phyloP scores from a whole-genome alignment of 1,140 invertebrate species.

The Brachionus asplanchnoidis region DNA sequence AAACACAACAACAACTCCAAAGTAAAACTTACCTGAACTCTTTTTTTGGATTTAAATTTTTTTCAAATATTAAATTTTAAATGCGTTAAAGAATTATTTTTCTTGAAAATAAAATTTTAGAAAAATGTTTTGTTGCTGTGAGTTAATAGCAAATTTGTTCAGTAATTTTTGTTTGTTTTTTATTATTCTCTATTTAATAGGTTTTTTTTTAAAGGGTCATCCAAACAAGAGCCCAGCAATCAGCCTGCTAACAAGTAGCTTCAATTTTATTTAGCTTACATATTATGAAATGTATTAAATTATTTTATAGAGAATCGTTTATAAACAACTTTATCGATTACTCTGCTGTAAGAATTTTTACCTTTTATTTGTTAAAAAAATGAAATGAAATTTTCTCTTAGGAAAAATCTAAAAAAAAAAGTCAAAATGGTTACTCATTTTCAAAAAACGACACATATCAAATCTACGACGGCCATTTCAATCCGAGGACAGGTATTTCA shows the following conservation, averaged over 20 bases:
- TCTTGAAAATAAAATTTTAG: not conserved
- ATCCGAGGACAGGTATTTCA: not conserved
- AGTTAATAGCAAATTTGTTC: not conserved
- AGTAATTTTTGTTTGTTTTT: not conserved
- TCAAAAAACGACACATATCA: not conserved
- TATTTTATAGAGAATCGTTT: not conserved
- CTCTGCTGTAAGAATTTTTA: not conserved
- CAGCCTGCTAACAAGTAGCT: not conserved
- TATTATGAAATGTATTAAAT: not conserved
- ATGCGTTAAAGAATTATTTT: not conserved
- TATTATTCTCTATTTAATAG: not conserved
- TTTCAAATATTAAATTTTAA: not conserved
- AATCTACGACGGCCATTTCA: not conserved
- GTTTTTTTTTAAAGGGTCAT: not conserved
- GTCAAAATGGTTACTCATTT: not conserved
- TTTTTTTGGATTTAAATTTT: not conserved
- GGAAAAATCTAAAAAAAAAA: not conserved
- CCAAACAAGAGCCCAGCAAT: not conserved
- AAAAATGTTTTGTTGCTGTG: slow-evolving; percentile 19
- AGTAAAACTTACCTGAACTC: not conserved
- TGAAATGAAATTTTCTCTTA: not conserved
- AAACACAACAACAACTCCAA: not conserved
- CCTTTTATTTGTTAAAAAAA: not conserved
- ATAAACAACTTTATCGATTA: not conserved
- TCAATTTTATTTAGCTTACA: not conserved